Evolutionary conservation across 1,140 invertebrate species (phyloP), one percentile per base, ranked within the genome.

Genomic region (Pentalonia nigronervosa): DNA sequence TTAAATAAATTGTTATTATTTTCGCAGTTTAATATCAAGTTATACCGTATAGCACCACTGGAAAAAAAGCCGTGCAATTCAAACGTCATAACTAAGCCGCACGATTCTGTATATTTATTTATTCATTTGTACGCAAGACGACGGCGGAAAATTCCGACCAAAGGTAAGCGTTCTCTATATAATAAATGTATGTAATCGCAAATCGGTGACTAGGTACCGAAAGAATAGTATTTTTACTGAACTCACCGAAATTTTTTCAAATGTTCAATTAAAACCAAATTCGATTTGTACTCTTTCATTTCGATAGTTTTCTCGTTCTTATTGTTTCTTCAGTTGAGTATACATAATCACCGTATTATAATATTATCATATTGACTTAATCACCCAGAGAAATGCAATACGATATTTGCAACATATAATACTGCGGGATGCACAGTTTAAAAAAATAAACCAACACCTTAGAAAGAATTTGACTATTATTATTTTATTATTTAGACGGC

Each of bases 1-100:
- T 86, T 50, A 50, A 88, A 53, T 53, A 89, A 47, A 89, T 89
- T 53, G 8, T 89, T 50, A 47, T 45, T 88, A 88, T 41, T 83
- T 83, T 83, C 23, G 60, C 3, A 7, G 14, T 76, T 2, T 17
- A 76, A 76, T n/a, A n/a, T 47, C 11, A 86, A 14, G 25, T 30
- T 86, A 6, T 84, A 9, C 36, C 14, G 8, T 30, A 25, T 41
- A 41, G 41, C 41, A 34, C n/a, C 34, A 21, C n/a, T 81, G 76
- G 76, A 83, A 83, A 83, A 36, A 67, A 17, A 6, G 8, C 14
- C n/a, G n/a, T 34, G 60, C 14, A n/a, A 34, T 76, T 76, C n/a
- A 76, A 76, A 34, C 50, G 4, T 76, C 17, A n/a, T 76, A n/a
- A n/a, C 60, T 20, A n/a, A n/a, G 2, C 60, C 4, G 3, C n/a